Evolutionary conservation across 2,113 vertebrate genomes (phyloP), one percentile per base, ranked within the genome.

Genomic region (Poeciliopsis prolifica): DNA sequence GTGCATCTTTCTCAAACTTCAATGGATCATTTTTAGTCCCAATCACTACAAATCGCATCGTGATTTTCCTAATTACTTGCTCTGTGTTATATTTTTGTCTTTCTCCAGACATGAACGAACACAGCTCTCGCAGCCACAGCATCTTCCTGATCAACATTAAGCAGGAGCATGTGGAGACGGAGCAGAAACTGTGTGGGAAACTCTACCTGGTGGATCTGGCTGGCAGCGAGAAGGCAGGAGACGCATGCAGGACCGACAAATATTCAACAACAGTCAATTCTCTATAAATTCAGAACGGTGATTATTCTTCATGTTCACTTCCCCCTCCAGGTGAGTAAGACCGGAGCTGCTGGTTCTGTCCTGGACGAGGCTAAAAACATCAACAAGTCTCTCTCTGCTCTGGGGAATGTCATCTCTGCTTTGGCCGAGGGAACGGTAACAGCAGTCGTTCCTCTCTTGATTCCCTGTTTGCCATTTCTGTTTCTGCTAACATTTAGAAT

Each of bases 81-180:
- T 58, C 22, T 58, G 5, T 10, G 7, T 58, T 24, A 0, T 10
- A 7, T 29, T 5, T 2, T 19, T 80, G n/a, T 80, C 12, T 72
- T 64, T 76, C 72, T 63, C 31, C 84, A 97, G 96, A 97, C 89
- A 97, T 97, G 96, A 97, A 97, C 11, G 96, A 97, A 77, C 96
- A 97, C 94, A 97, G 96, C 77, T 97, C 96, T 78, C 95, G 96
- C 62, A 97, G 96, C 79, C 96, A 97, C 88, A 97, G 96, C 92
- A 97, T 97, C 91, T 97, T 97, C 93, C 95, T 97, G 83, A 97
- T 97, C 93, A 96, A 96, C 92, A 97, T 97, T 93, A 97, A 96
- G 88, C 96, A 97, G 92, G 96, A 97, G 86, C 96, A 97, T 9
- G 90, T 96, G 88, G 96, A 97, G 87, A 97, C 96, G 0, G 96